Evolutionary conservation across 2,797 vertebrate genomes (phyloP), one percentile per base, ranked within the genome.

Genomic region (Myripristis jacobus): DNA sequence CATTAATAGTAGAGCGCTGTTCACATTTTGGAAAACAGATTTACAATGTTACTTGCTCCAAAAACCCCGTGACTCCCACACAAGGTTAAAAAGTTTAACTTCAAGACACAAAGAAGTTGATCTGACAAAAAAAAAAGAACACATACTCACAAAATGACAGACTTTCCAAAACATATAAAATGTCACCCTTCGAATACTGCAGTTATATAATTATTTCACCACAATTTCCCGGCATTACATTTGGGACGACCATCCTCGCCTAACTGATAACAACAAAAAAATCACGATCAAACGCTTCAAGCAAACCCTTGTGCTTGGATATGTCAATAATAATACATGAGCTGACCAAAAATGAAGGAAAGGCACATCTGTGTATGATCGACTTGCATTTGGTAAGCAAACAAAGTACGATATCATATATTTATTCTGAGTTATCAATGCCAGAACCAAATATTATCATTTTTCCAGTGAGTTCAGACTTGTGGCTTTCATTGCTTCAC

Each of bases 341-440:
- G 31, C 36, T 36, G 53, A 63, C 66, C 66, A 71, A 71, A 79
- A 73, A 62, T 67, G 66, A 11, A 71, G 36, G 61, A 56, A 55
- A 63, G 52, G 25, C 31, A 73, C 87, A 89, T 87, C 66, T 92
- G 86, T 41, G 13, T 77, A 73, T 84, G 70, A 88, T 83, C 67
- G 60, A 86, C 73, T 63, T 47, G 41, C 55, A 84, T 75, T 86
- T 72, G 61, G 55, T 29, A 31, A 77, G 73, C 70, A 87, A 83
- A 88, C 80, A 84, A 59, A 73, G 53, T 22, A 43, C 66, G 66
- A 75, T 72, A 75, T 88, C 71, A 55, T 67, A 66, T 70, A 70
- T 59, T 71, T 60, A 73, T 75, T 70, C 70, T 47, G 53, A 65
- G 58, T 70, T 81, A 69, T 75, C 24, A n/a, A 34, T 81, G 77